Conservation (phyloP, 2,797 vertebrate genomes). For the Perodicticus potto region DNA sequence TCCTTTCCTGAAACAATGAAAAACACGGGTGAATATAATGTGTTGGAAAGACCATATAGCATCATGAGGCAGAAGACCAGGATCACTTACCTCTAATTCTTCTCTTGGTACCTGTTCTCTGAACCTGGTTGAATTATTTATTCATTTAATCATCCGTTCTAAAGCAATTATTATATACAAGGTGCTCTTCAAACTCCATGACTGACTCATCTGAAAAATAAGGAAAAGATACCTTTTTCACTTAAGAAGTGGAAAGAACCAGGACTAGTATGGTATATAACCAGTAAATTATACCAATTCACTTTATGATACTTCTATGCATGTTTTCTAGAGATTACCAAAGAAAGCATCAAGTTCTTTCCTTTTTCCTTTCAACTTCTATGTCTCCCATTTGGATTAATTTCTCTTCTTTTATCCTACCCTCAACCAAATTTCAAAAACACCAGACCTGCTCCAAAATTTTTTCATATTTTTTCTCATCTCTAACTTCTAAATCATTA, state of each 20-base stretch:
- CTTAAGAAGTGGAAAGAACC: neutral
- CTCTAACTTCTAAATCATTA: neutral
- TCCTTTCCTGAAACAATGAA: constrained; percentile 13
- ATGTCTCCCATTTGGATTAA: constrained; percentile 13
- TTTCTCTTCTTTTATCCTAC: neutral
- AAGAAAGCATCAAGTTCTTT: neutral
- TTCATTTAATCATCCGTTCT: neutral
- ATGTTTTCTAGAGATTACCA: constrained; percentile 21
- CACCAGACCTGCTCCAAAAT: neutral
- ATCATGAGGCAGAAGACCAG: neutral
- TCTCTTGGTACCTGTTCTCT: neutral
- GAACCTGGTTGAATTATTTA: neutral
- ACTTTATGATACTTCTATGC: neutral
- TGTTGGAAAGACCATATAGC: neutral
- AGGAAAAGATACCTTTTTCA: neutral
- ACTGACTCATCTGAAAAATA: constrained; percentile 11
- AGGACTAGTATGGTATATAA: neutral
- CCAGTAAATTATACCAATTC: neutral
- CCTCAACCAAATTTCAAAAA: neutral
- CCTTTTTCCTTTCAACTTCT: neutral
- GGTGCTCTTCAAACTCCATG: neutral
- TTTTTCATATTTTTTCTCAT: neutral
- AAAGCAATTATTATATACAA: neutral
- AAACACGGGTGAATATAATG: neutral
- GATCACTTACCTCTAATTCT: neutral